Percentiles rank a stretch among this genome's conserved stretches.
phyloP scores from a whole-genome alignment of 2,888 invertebrate genomes.

The Electrophaes corylata region DNA sequence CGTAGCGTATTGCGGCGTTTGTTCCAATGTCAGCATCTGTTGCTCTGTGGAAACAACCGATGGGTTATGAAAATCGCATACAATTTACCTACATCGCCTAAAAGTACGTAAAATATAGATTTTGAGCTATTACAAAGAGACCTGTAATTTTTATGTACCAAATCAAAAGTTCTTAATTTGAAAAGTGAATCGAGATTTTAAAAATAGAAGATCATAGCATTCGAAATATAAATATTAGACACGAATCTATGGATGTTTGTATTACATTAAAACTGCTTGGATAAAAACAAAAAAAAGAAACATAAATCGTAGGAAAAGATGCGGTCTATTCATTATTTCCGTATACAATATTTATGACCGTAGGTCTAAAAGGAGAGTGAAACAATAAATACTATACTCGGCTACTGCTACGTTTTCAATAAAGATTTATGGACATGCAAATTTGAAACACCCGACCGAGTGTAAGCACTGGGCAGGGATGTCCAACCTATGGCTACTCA shows the following conservation, averaged over 20 bases:
- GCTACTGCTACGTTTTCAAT: conserved; percentile 55
- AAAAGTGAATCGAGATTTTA: no score
- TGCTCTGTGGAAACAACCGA: conserved; percentile 83
- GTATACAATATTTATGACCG: conserved; percentile 46
- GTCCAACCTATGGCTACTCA: not conserved
- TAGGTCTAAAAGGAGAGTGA: conserved; percentile 39
- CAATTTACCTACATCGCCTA: no score
- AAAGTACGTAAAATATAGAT: no score
- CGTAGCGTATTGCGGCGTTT: conserved; percentile 96
- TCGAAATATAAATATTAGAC: conserved; percentile 7
- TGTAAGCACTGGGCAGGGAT: conserved; percentile 12
- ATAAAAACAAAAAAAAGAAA: not conserved
- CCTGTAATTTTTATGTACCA: no score
- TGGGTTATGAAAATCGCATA: conserved; percentile 14
- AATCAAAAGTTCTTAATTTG: no score
- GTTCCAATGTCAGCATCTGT: conserved; percentile 96
- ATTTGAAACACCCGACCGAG: conserved; percentile 55
- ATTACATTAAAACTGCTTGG: conserved; percentile 4
- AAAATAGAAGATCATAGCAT: not conserved
- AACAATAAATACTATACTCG: conserved; percentile 50
- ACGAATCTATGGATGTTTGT: not conserved
- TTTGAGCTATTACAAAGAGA: no score
- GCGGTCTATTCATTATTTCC: conserved; percentile 39
- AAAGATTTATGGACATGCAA: conserved; percentile 68
- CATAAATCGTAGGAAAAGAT: conserved; percentile 9